Base-by-base conservation (phyloP, 2,113 vertebrate species). In the Dermatemys mawii region DNA sequence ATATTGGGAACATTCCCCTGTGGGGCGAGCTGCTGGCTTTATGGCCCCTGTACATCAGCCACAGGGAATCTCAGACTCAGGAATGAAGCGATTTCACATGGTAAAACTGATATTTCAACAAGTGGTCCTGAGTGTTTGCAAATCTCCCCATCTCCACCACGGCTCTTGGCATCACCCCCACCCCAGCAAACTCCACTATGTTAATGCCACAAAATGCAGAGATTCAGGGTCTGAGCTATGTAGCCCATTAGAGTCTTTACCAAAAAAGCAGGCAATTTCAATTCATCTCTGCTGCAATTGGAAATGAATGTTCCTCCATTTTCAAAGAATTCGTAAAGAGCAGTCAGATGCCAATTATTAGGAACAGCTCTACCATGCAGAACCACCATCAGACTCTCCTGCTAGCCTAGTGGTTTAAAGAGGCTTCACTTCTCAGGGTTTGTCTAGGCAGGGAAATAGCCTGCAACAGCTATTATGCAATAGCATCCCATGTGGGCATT, bases 271-370 rank as follows among this genome's bases (percentile, higher is more conserved):
- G 32, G 60, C 60, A 63, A 63, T 35, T 63, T 63, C 60, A 63
- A 16, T n/a, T 93, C 85, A 73, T 46, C 79, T 82, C 75, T 24
- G 22, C 35, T 46, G 63, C 17, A n/a, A 22, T 19, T 92, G 22
- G 51, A 86, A 67, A 90, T 78, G 29, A 38, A 3, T 32, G 14
- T 24, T 60, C 51, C 26, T 1, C 73, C 51, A 27, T 79, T 90
- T 83, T 73, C 55, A 75, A 70, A 11, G 3, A 16, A 27, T 73
- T 73, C 27, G 29, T 48, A 38, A 75, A 38, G 24, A 85, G 78
- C 76, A 88, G 73, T 46, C 88, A 75, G 79, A 91, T 79, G 83
- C 90, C 41, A 95, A 21, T 46, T 63, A 63, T n/a, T 76, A 1
- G 0, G 13, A 86, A 21, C 51, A n/a, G 16, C n/a, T 54, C 54